Percentiles rank a stretch among this genome's conserved stretches.
Conservation (phyloP, 2,888 invertebrate species). For the Erpobdella octoculata region DNA sequence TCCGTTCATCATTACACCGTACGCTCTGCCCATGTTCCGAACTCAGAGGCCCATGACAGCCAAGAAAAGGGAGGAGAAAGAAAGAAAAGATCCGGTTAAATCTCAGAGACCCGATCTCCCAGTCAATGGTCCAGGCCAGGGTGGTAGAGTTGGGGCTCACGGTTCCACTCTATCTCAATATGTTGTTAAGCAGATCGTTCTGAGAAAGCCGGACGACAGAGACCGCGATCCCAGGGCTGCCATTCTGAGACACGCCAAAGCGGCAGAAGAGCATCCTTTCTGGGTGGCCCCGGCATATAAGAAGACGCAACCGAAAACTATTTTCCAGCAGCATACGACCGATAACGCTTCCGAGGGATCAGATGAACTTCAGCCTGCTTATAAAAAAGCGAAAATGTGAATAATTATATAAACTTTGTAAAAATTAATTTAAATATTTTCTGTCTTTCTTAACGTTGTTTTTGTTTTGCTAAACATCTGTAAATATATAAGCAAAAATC, state of each 20-base stretch:
- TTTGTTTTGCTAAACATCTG: too few relatives aligned
- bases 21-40: constrained; percentile 86
- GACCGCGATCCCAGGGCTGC: constrained; percentile 80
- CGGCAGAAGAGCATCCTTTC: constrained; percentile 88
- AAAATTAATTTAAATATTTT: not conserved
- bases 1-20: constrained; percentile 82
- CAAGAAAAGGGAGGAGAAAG: constrained; percentile 82
- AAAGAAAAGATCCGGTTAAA: constrained; percentile 61
- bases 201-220: constrained; percentile 63
- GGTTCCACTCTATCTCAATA: constrained; percentile 92
- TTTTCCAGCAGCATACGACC: constrained; percentile 56
- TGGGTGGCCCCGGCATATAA: constrained; percentile 60
- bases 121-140: constrained; percentile 58
- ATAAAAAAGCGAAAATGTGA: constrained; percentile 59
- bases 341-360: constrained; percentile 42
- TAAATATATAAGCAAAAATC: too few relatives aligned
- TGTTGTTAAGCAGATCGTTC: constrained; percentile 85
- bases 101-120: constrained; percentile 58
- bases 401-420: not conserved
- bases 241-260: constrained; percentile 84
- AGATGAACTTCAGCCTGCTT: constrained; percentile 44
- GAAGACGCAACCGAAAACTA: constrained; percentile 71
- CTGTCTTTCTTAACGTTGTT: not conserved
- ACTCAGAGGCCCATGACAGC: constrained; percentile 68
- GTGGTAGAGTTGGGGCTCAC: constrained; percentile 85